A percentile compares a stretch with the other conserved stretches of the same genome.
Evolutionary conservation across 2,797 vertebrate genomes (phyloP).

Genomic region (Helostoma temminkii): DNA sequence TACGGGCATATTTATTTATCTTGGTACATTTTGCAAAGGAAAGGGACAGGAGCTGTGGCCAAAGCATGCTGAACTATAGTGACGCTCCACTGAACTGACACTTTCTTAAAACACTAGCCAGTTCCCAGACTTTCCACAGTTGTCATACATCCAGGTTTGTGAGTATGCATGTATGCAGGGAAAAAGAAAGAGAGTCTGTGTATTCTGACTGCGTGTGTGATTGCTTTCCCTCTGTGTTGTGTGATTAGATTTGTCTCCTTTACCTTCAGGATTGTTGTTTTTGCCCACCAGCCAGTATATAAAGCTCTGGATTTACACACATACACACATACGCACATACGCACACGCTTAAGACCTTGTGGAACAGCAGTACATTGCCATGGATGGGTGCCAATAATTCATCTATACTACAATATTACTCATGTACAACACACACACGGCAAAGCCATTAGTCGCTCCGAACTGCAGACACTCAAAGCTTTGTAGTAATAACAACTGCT

Average conservation of each 20-base stretch:
- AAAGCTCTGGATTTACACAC: slow-evolving; percentile 51
- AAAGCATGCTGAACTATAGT: slow-evolving; percentile 60
- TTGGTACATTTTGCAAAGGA: slow-evolving; percentile 58
- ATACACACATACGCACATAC: slow-evolving; percentile 46
- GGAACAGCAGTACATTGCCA: slow-evolving; percentile 53
- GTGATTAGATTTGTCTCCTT: slow-evolving; percentile 77
- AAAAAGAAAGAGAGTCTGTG: slow-evolving; percentile 55
- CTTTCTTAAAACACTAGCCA: slow-evolving; percentile 49
- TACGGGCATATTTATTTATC: slow-evolving; percentile 65
- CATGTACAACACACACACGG: slow-evolving; percentile 65
- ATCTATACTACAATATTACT: slow-evolving; percentile 75
- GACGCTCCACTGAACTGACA: slow-evolving; percentile 62
- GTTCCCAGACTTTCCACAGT: slow-evolving; percentile 75
- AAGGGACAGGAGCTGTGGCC: slow-evolving; percentile 52
- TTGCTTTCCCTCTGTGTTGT: slow-evolving; percentile 58
- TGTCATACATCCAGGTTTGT: slow-evolving; percentile 66
- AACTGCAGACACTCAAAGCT: slow-evolving; percentile 60
- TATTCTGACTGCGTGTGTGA: slow-evolving; percentile 41
- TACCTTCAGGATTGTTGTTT: slow-evolving; percentile 76
- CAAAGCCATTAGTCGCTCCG: slow-evolving; percentile 69
- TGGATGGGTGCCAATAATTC: slow-evolving; percentile 76
- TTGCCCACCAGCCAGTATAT: slow-evolving; percentile 73
- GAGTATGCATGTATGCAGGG: slow-evolving; percentile 58
- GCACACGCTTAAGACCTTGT: slow-evolving; percentile 42
- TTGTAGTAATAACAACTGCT: slow-evolving; percentile 51